Conservation (phyloP, 1,140 invertebrate species). For the Nasonia longicornis region DNA sequence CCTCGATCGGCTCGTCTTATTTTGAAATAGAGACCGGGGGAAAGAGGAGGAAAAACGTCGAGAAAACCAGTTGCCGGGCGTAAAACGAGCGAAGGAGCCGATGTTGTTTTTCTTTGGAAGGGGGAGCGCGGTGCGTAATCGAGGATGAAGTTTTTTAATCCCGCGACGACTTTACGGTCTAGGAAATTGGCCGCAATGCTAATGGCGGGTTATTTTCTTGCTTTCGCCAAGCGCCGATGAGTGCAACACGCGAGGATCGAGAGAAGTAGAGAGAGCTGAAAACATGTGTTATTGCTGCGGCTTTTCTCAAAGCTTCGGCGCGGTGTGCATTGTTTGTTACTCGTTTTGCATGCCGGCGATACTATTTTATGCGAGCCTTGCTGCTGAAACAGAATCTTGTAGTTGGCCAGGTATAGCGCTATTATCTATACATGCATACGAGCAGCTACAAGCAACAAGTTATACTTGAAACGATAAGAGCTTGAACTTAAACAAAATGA, state of each 20-base stretch:
- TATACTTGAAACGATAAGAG: not conserved
- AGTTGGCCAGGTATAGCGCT: not conserved
- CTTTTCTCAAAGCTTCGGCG: not conserved
- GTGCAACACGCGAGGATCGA: not conserved
- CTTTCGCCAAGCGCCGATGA: not conserved
- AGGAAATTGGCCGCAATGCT: conserved; percentile 5
- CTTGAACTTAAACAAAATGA: not conserved
- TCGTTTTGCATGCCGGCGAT: too few species aligned
- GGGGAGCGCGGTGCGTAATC: conserved; percentile 2
- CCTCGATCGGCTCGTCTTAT: conserved; percentile 5
- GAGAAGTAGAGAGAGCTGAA: not conserved
- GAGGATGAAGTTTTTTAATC: conserved; percentile 1
- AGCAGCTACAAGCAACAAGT: not conserved
- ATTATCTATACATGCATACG: not conserved
- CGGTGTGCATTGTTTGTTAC: too few species aligned
- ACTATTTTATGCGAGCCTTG: not conserved
- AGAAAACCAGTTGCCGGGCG: conserved; percentile 10
- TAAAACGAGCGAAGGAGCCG: not conserved
- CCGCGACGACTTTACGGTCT: not conserved
- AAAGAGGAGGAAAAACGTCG: not conserved
- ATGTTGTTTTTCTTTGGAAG: not conserved
- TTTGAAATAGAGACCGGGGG: not conserved
- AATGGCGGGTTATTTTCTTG: conserved; percentile 12
- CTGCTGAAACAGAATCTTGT: not conserved
- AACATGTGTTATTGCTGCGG: not conserved